Base-by-base conservation (phyloP, 1,140 invertebrate species). In the Pomacea maculata region DNA sequence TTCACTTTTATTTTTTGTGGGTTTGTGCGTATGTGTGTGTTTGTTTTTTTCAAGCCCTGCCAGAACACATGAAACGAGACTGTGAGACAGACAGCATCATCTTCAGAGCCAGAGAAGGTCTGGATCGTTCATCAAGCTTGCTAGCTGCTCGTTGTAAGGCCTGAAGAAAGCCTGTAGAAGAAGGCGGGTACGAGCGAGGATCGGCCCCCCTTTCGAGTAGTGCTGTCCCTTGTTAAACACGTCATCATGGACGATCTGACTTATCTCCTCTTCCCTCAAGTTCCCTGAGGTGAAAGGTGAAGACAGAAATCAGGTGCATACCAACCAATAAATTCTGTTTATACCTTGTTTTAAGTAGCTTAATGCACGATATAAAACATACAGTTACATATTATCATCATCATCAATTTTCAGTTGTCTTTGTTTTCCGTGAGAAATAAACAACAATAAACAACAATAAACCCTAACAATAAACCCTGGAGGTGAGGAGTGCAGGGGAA, bases 151-250 rank as follows among this genome's bases (percentile, higher is more conserved):
- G 75, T 76, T 76, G 75, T 63, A 76, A 11, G 75, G 75, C 15
- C 57, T 8, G 25, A 63, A 76, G 75, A 76, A 76, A 29, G 57
- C 57, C 21, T 76, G 55, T 10, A 76, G 25, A 21, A 76, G 57
- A 14, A 21, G 4, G 5, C 75, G 21, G 11, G 75, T 76, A 10
- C 11, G 15, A 15, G 19, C 0, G 5, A 93, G 93, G 25, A 76
- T 76, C 21, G 75, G 57, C 2, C 75, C 75, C 0, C 25, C 34
- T 29, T 29, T 29, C 21, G 55, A n/a, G 61, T 76, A 76, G 61
- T 76, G 75, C 57, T 64, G 57, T 19, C 75, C 75, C 19, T 64
- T 65, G 75, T 76, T 76, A 14, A 15, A 29, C n/a, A 61, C 21
- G 9, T 15, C 17, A 0, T 15, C 55, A 17, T 7, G 54, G 21